phyloP scores from a whole-genome alignment of 2,113 vertebrate genomes.

The Pandion haliaetus region DNA sequence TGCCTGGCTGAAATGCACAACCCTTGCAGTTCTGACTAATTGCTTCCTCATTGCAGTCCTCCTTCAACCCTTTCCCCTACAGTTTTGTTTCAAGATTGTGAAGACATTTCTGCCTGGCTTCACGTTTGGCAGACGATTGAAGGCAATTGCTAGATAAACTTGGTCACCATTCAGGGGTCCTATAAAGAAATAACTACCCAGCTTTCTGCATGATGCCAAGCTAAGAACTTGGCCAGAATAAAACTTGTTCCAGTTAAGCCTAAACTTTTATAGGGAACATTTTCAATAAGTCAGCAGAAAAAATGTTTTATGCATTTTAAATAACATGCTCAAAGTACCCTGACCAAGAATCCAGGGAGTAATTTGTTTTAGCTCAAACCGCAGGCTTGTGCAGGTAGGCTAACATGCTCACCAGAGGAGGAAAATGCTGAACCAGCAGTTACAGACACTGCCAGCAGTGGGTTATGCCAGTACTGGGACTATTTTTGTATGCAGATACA shows the following conservation, averaged over 20 bases:
- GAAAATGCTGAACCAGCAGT: neutral
- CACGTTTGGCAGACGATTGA: neutral
- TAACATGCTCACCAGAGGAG: neutral
- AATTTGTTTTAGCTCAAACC: neutral
- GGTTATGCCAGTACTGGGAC: neutral
- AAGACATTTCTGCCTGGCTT: slow-evolving; percentile 6
- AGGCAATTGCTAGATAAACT: slow-evolving; percentile 3
- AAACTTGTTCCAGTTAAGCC: neutral
- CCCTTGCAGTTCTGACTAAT: neutral
- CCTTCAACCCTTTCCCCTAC: neutral
- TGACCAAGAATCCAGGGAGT: neutral
- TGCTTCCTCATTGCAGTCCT: neutral
- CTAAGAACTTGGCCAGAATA: slow-evolving; percentile 7
- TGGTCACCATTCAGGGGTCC: neutral
- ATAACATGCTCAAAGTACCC: neutral
- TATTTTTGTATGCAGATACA: neutral
- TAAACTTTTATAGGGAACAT: neutral
- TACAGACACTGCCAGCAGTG: neutral
- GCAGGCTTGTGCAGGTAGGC: neutral
- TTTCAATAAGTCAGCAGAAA: slow-evolving; percentile 19
- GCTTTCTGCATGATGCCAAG: neutral
- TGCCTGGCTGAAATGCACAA: slow-evolving; percentile 10
- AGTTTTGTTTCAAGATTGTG: neutral
- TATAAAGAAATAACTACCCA: neutral
- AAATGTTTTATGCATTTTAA: neutral